Percentiles rank a stretch among this genome's conserved stretches.
Evolutionary conservation across 2,888 invertebrate species (phyloP).

Genomic region (Macrophya alboannulata): DNA sequence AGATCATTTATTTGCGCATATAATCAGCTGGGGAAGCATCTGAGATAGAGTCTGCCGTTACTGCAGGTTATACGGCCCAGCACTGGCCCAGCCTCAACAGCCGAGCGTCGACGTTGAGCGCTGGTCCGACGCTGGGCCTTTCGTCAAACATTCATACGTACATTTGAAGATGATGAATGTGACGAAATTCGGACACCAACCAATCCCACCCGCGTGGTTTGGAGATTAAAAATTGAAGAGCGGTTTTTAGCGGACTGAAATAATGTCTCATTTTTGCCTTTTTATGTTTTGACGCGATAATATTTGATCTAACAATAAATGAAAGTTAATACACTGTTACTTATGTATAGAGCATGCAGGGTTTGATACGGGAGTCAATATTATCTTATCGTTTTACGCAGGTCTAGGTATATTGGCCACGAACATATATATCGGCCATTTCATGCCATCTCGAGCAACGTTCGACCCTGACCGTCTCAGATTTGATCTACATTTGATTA

Average conservation of each 20-base stretch:
- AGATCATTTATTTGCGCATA: too few relatives aligned
- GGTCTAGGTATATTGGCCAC: neutral
- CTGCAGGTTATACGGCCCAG: too few relatives aligned
- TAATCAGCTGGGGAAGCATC: neutral
- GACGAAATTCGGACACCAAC: neutral
- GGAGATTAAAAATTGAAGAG: neutral
- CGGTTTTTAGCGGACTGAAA: neutral
- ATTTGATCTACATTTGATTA: too few relatives aligned
- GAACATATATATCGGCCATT: neutral
- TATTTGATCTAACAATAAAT: slow-evolving; percentile 22
- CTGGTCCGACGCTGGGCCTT: too few relatives aligned
- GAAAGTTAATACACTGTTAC: neutral
- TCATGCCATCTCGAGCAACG: too few relatives aligned
- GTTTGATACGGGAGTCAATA: neutral
- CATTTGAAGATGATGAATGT: neutral
- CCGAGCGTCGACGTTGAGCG: too few relatives aligned
- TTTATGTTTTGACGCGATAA: neutral
- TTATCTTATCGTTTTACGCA: neutral
- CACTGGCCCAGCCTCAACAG: too few relatives aligned
- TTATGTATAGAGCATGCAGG: neutral
- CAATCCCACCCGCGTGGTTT: neutral
- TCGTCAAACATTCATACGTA: too few relatives aligned
- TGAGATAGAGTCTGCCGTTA: too few relatives aligned
- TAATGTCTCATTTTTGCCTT: neutral
- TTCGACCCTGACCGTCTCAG: too few relatives aligned